Evolutionary conservation across 2,888 invertebrate species (phyloP).

Genomic region (Eurois occulta): DNA sequence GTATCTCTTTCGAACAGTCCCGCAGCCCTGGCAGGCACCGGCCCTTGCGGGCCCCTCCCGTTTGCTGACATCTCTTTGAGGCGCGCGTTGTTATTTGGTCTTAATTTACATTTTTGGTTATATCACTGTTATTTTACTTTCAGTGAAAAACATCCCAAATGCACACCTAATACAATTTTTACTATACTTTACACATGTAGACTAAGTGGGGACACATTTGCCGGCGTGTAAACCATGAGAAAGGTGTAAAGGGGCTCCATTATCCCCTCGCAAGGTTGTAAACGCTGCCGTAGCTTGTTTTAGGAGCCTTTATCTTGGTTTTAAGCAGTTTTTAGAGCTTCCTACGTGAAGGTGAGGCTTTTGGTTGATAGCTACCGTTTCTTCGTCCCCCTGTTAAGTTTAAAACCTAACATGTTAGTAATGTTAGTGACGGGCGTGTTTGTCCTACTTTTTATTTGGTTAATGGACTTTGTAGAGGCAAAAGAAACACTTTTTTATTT

Average conservation of each 20-base stretch:
- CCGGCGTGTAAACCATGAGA: constrained; percentile 59
- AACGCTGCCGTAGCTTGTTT: constrained; percentile 65
- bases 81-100: background rate
- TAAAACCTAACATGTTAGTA: constrained; percentile 46
- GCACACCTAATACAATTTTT: constrained; percentile 46
- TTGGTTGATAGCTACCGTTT: constrained; percentile 39
- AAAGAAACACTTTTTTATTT: background rate
- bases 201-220: constrained; percentile 61
- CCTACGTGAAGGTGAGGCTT: constrained; percentile 37
- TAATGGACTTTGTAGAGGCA: background rate
- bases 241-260: constrained; percentile 68
- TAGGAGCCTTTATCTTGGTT: constrained; percentile 62
- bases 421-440: constrained; percentile 26
- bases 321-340: constrained; percentile 66
- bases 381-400: constrained; percentile 42
- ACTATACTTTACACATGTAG: constrained; percentile 51
- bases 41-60: no score
- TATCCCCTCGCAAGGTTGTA: constrained; percentile 60
- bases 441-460: constrained; percentile 29
- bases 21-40: no score
- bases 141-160: constrained; percentile 14
- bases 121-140: constrained; percentile 3
- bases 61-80: no score
- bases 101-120: background rate
- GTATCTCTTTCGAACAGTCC: no score